Evolutionary conservation across 2,888 invertebrate genomes (phyloP), one percentile per base, ranked within the genome.

Genomic region (Ypsolopha scabrella): DNA sequence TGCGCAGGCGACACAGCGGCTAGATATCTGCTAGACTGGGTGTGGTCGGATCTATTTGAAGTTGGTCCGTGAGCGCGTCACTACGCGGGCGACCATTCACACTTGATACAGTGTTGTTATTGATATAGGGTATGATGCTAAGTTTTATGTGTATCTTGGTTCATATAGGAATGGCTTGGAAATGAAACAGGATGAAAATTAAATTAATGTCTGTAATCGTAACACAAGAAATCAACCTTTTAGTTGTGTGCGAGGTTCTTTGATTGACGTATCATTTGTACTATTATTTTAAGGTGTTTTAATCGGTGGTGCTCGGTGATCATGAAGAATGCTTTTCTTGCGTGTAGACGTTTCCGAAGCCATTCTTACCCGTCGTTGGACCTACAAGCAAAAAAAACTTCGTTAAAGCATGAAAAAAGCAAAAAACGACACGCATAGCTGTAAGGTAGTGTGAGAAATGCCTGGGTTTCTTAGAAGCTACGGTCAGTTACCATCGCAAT

Each of bases 311-410:
- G 24, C 2, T 4, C 24, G 24, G 24, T 54, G 56, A 52, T 67
- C 61, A 72, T 38, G 70, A 36, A 64, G n/a, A 70, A 55, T 80
- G 85, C 61, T 82, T 82, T 57, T 85, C 83, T 67, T 85, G 83
- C 47, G 86, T 86, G 70, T 86, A 86, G 50, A 85, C 86, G 66
- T 86, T 85, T 57, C 82, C 82, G 51, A 72, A 61, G 53, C 80
- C 80, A 64, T 82, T 82, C 56, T 72, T 80, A 41, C 63, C 58
- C 53, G 72, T 61, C 53, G 67, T 59, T 53, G 75, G 65, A 67
- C 75, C 85, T 86, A 80, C n/a, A 82, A 83, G 61, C 67, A 73
- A 56, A 53, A 61, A 59, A 60, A 57, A 24, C 24, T 24, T 3
- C 24, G n/a, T 50, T 50, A 50, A 33, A 24, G 24, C 24, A 24